Conservation (phyloP, 2,797 vertebrate species). For the Acrossocheilus wenchowensis region DNA sequence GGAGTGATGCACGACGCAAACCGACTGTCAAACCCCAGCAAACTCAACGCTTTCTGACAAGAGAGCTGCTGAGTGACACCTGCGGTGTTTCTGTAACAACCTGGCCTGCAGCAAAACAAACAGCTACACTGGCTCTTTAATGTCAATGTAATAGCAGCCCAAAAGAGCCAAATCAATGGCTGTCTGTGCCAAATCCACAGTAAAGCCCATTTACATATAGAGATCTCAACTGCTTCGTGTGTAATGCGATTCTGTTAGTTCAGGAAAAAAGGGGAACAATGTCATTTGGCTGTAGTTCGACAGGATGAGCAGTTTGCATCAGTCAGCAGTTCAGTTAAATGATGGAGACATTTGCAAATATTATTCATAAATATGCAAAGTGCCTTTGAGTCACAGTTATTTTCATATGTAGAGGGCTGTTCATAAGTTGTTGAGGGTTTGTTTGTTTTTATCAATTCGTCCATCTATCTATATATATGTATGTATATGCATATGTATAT, state of each 20-base stretch:
- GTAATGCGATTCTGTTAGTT: slow-evolving; percentile 37
- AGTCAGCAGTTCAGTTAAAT: slow-evolving; percentile 38
- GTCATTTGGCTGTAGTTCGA: slow-evolving; percentile 27
- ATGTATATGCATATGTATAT: too few relatives aligned
- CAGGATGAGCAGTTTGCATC: slow-evolving; percentile 35
- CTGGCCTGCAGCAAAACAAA: slow-evolving; percentile 20
- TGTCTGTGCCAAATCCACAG: slow-evolving; percentile 37
- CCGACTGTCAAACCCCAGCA: neutral
- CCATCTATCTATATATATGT: neutral
- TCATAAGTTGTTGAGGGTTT: neutral
- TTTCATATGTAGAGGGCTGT: neutral
- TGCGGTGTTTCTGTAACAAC: neutral
- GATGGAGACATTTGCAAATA: slow-evolving; percentile 45
- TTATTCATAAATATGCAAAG: slow-evolving; percentile 48
- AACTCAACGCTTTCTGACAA: neutral
- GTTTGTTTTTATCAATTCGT: neutral
- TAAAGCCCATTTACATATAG: slow-evolving; percentile 50
- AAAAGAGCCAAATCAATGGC: neutral
- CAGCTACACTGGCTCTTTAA: neutral
- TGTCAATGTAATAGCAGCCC: neutral
- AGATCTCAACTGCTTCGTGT: slow-evolving; percentile 42
- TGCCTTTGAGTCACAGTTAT: slow-evolving; percentile 12
- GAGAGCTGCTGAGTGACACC: slow-evolving; percentile 8
- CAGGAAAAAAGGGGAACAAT: slow-evolving; percentile 51
- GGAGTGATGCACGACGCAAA: neutral